phyloP scores from a whole-genome alignment of 2,797 vertebrate species.

The Eulemur mongoz region DNA sequence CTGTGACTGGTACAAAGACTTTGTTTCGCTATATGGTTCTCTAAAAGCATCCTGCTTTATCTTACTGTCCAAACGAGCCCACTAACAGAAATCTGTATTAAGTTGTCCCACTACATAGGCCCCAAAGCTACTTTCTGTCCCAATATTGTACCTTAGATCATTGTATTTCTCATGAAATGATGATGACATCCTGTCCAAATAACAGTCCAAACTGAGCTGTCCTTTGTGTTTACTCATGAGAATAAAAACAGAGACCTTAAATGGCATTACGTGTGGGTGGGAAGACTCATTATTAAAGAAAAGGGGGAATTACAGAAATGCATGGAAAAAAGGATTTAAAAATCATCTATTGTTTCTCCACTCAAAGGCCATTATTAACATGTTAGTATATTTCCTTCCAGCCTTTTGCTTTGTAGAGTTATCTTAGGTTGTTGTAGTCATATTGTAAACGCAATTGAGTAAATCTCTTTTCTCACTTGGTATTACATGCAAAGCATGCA shows the following conservation, averaged over 20 bases:
- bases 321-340: neutral
- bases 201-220: constrained; percentile 4
- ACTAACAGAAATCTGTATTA: neutral
- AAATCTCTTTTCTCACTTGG: neutral
- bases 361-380: constrained; percentile 22
- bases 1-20: neutral
- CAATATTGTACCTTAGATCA: neutral
- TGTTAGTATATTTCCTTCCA: constrained; percentile 25
- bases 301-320: constrained; percentile 55
- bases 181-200: neutral
- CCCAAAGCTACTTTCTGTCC: neutral
- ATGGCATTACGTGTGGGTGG: neutral
- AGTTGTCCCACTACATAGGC: neutral
- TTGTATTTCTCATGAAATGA: neutral
- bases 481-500: neutral
- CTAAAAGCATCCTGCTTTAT: neutral
- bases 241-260: neutral
- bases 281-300: constrained; percentile 25
- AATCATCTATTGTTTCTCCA: constrained; percentile 41
- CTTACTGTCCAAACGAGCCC: neutral
- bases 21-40: neutral
- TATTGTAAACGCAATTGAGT: neutral
- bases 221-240: neutral
- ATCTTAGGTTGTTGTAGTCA: neutral
- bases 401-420: neutral